Evolutionary conservation across 2,113 vertebrate genomes (phyloP).

Genomic region (Oryzias woworae): DNA sequence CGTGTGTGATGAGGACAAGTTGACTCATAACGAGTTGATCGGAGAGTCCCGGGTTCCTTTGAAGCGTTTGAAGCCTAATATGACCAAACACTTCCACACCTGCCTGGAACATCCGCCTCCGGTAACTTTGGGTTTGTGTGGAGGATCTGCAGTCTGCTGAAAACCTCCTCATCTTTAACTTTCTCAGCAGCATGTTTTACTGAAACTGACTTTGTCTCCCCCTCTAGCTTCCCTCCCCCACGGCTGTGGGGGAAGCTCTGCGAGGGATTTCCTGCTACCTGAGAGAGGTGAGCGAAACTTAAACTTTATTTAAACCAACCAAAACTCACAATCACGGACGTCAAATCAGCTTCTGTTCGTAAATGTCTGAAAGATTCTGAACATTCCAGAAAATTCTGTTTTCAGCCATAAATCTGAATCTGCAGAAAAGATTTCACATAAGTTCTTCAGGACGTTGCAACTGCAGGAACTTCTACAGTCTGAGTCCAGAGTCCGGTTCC

Average conservation of each 20-base stretch:
- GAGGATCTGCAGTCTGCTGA: too few relatives aligned
- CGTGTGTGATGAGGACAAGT: slow-evolving; percentile 88
- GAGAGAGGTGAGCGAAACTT: slow-evolving; percentile 73
- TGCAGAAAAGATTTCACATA: too few relatives aligned
- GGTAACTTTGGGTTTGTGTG: slow-evolving; percentile 52
- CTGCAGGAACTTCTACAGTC: too few relatives aligned
- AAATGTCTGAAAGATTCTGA: too few relatives aligned
- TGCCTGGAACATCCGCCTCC: slow-evolving; percentile 85
- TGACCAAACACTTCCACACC: slow-evolving; percentile 85
- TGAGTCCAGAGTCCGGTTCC: too few relatives aligned
- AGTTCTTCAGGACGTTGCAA: too few relatives aligned
- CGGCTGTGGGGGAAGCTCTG: slow-evolving; percentile 83
- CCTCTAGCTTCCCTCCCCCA: slow-evolving; percentile 82
- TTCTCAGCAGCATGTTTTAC: too few relatives aligned
- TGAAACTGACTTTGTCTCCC: background rate
- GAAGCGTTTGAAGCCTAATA: slow-evolving; percentile 81
- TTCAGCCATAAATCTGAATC: too few relatives aligned
- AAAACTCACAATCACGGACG: too few relatives aligned
- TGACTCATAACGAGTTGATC: slow-evolving; percentile 90
- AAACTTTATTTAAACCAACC: background rate
- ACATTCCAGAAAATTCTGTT: too few relatives aligned
- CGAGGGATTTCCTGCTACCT: slow-evolving; percentile 88
- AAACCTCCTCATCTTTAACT: too few relatives aligned
- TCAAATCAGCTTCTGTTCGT: too few relatives aligned
- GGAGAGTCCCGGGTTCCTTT: slow-evolving; percentile 85